These are phyloP conservation scores for Protaetia brevitarsis DNA, from an alignment of 1,140 invertebrate species.

Conservation along the genomic window DNA sequence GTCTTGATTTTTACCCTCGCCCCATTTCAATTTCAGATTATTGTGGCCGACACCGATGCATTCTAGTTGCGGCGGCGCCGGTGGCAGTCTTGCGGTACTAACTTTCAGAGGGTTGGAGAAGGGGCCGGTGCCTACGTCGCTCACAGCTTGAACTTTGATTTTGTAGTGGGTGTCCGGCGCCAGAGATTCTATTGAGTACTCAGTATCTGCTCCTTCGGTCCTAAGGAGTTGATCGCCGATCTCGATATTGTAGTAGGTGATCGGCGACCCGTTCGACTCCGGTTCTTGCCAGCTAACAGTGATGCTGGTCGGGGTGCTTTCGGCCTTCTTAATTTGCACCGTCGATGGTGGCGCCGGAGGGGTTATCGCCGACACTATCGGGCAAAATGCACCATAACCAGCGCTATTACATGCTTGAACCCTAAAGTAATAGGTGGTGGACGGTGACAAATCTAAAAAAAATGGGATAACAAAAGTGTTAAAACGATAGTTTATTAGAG, in stretches of 20 bases:
- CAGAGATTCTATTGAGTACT: conserved; percentile 54
- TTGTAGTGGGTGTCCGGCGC: conserved; percentile 61
- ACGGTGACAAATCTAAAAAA: conserved; percentile 61
- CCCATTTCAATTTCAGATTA: conserved; percentile 83
- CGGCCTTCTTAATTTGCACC: conserved; percentile 58
- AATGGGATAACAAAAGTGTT: not conserved
- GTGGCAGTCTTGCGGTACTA: conserved; percentile 71
- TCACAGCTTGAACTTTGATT: conserved; percentile 76
- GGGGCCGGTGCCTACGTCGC: conserved; percentile 74
- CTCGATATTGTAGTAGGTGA: conserved; percentile 75
- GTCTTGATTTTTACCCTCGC: conserved; percentile 63
- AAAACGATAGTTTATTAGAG: not conserved
- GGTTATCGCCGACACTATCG: conserved; percentile 60
- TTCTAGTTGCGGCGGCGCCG: conserved; percentile 69
- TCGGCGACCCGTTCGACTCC: conserved; percentile 64
- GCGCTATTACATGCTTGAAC: conserved; percentile 75
- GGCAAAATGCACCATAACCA: conserved; percentile 70
- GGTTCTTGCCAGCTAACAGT: conserved; percentile 71
- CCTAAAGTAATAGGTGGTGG: conserved; percentile 74
- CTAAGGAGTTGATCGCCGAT: conserved; percentile 58
- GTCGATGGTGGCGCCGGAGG: conserved; percentile 72
- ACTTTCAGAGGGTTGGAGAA: conserved; percentile 70
- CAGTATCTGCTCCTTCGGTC: conserved; percentile 54
- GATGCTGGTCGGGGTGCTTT: conserved; percentile 64
- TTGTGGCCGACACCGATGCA: conserved; percentile 71